phyloP scores from a whole-genome alignment of 2,888 invertebrate genomes.

The Pristionchus japonicus region DNA sequence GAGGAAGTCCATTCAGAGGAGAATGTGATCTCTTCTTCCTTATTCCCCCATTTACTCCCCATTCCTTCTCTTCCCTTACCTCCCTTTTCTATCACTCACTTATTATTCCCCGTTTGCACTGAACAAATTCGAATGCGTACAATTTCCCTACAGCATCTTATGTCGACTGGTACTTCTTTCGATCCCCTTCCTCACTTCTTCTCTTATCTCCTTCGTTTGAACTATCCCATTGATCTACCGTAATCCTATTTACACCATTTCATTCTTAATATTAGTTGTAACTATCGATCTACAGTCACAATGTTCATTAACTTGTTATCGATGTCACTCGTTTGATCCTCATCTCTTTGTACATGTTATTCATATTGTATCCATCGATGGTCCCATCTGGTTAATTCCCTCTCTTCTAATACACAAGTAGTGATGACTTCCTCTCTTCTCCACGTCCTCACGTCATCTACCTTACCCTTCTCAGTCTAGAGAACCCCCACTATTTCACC shows the following conservation, averaged over 20 bases:
- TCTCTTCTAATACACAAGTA: not conserved
- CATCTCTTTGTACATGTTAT: slow-evolving; percentile 40
- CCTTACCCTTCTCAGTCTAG: not conserved
- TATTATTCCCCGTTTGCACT: not conserved
- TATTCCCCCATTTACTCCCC: not conserved
- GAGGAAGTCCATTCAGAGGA: not conserved
- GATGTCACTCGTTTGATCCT: slow-evolving; percentile 34
- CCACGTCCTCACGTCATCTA: not conserved
- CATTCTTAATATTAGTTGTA: not conserved
- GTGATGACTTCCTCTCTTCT: not conserved
- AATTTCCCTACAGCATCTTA: slow-evolving; percentile 21
- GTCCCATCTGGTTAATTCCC: not conserved
- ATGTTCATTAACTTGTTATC: not conserved
- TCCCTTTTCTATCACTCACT: not conserved
- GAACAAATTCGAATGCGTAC: not conserved
- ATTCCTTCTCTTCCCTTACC: not conserved
- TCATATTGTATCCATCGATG: not conserved
- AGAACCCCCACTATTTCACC: not conserved
- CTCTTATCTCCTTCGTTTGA: not conserved
- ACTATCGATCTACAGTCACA: slow-evolving; percentile 12
- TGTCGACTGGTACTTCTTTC: not conserved
- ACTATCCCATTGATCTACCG: not conserved
- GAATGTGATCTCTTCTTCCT: not conserved
- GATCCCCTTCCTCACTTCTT: not conserved
- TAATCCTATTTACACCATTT: not conserved